Evolutionary conservation across 2,888 invertebrate genomes (phyloP).

Genomic region (Limulus polyphemus): DNA sequence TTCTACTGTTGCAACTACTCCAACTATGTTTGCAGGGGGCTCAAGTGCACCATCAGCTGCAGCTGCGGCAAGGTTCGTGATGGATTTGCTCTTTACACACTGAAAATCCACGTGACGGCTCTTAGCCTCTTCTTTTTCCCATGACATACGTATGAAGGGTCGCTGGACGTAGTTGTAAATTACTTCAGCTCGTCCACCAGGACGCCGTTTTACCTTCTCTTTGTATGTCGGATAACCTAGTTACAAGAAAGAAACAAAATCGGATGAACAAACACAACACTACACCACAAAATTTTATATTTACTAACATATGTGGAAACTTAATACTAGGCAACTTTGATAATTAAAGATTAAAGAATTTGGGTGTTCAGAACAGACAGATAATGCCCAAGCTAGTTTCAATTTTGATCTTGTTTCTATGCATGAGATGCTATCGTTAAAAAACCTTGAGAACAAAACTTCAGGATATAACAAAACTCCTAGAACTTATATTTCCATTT

Average conservation of each 20-base stretch:
- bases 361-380: background rate
- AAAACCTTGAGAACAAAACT: too few species aligned
- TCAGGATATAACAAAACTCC: too few species aligned
- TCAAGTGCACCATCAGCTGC: slow-evolving; percentile 75
- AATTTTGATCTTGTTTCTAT: too few species aligned
- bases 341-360: background rate
- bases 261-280: background rate
- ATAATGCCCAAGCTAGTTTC: too few species aligned
- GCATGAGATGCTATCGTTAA: too few species aligned
- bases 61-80: slow-evolving; percentile 89
- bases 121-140: slow-evolving; percentile 99
- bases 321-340: too few species aligned
- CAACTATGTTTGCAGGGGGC: slow-evolving; percentile 10
- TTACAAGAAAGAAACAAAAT: slow-evolving; percentile 4
- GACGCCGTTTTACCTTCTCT: slow-evolving; percentile 90
- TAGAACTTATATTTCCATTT: too few species aligned
- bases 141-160: slow-evolving; percentile 97
- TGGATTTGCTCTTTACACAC: slow-evolving; percentile 94
- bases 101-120: slow-evolving; percentile 98
- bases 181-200: slow-evolving; percentile 89
- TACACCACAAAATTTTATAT: slow-evolving; percentile 1
- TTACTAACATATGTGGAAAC: background rate
- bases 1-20: too few species aligned
- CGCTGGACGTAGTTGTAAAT: slow-evolving; percentile 99
- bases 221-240: slow-evolving; percentile 92